These are phyloP conservation scores for Apis florea DNA, from an alignment of 1,140 invertebrate species.

Conservation along the genomic window DNA sequence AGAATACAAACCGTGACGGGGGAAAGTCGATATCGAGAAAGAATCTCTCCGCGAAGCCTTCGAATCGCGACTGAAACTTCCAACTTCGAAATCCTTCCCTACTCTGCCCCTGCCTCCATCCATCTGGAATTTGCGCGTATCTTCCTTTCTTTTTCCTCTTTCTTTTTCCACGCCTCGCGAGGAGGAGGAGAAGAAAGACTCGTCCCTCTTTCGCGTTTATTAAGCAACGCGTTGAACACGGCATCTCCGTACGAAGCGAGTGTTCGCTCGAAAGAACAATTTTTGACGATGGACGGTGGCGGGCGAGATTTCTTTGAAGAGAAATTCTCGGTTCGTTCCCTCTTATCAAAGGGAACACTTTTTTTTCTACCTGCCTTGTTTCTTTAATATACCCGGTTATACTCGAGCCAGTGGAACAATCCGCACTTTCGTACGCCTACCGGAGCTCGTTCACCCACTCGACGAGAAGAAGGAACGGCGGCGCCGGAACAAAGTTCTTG, in stretches of 20 bases:
- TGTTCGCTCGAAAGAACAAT: neutral
- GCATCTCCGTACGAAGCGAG: neutral
- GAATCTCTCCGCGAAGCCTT: slow-evolving; percentile 43
- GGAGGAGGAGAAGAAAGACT: neutral
- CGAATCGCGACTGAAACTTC: slow-evolving; percentile 48
- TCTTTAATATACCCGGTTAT: slow-evolving; percentile 43
- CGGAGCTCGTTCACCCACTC: neutral
- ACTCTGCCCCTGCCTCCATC: neutral
- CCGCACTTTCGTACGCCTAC: neutral
- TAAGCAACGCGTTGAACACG: neutral
- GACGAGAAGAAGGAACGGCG: neutral
- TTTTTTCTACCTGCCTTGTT: slow-evolving; percentile 36
- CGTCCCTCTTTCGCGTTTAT: neutral
- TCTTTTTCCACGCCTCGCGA: too few species aligned
- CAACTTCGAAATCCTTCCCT: neutral
- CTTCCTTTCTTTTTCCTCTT: neutral
- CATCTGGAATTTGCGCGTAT: slow-evolving; percentile 25
- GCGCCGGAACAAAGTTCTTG: neutral
- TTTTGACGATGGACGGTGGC: neutral
- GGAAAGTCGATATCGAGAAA: slow-evolving; percentile 46
- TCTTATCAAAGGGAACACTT: slow-evolving; percentile 21
- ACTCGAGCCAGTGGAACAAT: slow-evolving; percentile 33
- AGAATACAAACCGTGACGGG: slow-evolving; percentile 40
- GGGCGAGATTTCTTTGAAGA: neutral
- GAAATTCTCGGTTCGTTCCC: neutral